Base-by-base conservation (phyloP, 2,888 invertebrate genomes). In the Doris montereyensis region DNA sequence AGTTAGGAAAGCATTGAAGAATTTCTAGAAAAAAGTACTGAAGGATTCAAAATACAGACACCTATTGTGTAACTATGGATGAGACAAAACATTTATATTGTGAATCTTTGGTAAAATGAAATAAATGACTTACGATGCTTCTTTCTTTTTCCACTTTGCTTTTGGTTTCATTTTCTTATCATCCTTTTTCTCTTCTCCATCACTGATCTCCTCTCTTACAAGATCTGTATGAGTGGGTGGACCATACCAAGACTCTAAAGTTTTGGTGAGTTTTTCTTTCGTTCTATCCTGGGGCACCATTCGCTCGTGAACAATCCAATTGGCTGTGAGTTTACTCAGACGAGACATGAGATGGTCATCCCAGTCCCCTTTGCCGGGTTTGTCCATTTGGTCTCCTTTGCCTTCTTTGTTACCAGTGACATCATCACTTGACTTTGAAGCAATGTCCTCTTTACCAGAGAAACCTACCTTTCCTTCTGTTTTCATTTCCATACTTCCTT, bases 291-390 rank as follows among this genome's bases (percentile, higher is more conserved):
- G 78, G 5, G 52, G 72, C 5, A 81, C 68, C 73, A 87, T 87
- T 41, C 84, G 84, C 75, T 88, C 85, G 78, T 88, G 86, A 0
- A 90, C 90, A 57, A 91, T 86, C 90, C 89, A 91, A 68, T 88
- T 86, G n/a, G 91, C 91, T n/a, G 91, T 90, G 65, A 86, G 83
- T 32, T 87, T 80, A 81, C 89, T 89, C 41, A 91, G 76, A 41
- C 86, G 83, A 2, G 90, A 88, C 84, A 91, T 83, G n/a, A 91
- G 81, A 82, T 87, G 89, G 8, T 89, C 86, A 83, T 91, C 91
- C 91, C 91, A 91, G 35, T 89, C 87, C 81, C 84, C 83, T 78
- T 77, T 81, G 3, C 35, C 34, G 24, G 62, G 17, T 73, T 78
- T 52, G 13, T 32, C 32, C 52, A 41, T 17, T 71, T 77, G 32